A percentile compares a stretch with the other conserved stretches of the same genome.
These are phyloP conservation scores for Pao palembangensis DNA, from an alignment of 2,113 vertebrate species.

Conservation along the genomic window DNA sequence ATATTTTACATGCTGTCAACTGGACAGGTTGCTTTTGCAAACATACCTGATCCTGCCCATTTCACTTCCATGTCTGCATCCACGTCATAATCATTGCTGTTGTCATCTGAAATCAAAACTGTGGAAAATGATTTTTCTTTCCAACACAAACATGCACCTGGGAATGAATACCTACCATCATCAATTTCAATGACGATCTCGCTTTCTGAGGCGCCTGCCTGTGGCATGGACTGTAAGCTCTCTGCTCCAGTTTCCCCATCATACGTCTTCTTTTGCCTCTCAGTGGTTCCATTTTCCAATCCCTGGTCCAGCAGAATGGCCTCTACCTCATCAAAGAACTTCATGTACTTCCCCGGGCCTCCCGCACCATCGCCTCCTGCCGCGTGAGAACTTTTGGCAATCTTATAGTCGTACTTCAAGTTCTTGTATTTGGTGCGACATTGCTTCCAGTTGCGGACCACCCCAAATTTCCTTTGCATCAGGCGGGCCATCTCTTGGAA, in stretches of 20 bases:
- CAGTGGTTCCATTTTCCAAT: constrained; percentile 57
- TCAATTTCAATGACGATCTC: constrained; percentile 72
- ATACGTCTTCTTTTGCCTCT: constrained; percentile 52
- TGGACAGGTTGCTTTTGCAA: not conserved
- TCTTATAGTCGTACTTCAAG: constrained; percentile 89
- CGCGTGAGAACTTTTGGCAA: constrained; percentile 73
- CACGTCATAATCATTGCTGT: constrained; percentile 58
- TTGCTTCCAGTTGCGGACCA: constrained; percentile 89
- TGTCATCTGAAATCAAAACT: constrained; percentile 54
- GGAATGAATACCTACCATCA: constrained; percentile 59
- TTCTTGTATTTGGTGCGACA: constrained; percentile 95
- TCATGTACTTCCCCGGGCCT: constrained; percentile 80
- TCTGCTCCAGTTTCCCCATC: constrained; percentile 40
- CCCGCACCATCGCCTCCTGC: constrained; percentile 49
- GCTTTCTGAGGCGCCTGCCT: constrained; percentile 26
- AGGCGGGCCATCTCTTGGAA: constrained; percentile 87
- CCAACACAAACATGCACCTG: not conserved
- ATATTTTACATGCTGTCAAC: not conserved
- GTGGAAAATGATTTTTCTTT: not conserved
- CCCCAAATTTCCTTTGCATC: constrained; percentile 80
- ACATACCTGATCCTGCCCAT: constrained; percentile 49
- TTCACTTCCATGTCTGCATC: constrained; percentile 52
- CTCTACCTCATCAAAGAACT: constrained; percentile 86
- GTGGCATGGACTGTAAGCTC: constrained; percentile 15
- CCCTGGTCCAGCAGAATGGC: constrained; percentile 80